phyloP scores from a whole-genome alignment of 2,888 invertebrate species.

The Hydrotaea cyrtoneurina region DNA sequence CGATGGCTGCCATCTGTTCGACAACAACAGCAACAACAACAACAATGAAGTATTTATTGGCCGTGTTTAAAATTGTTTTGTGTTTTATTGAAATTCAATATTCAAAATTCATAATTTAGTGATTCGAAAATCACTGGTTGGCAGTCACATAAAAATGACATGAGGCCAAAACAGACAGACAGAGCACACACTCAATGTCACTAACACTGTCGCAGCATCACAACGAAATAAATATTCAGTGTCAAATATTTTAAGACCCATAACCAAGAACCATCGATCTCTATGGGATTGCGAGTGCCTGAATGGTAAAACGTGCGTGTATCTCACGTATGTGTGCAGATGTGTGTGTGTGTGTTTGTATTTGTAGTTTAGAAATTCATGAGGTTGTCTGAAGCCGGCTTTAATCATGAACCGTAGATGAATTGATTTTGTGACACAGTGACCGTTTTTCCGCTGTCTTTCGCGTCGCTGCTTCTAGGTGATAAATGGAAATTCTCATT shows the following conservation, averaged over 20 bases:
- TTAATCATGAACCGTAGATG: slow-evolving; percentile 16
- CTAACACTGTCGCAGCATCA: neutral
- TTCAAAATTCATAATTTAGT: slow-evolving; percentile 54
- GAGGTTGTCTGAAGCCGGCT: neutral
- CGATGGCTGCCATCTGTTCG: neutral
- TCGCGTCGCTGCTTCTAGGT: neutral
- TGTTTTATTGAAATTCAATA: slow-evolving; percentile 60
- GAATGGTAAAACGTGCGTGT: neutral
- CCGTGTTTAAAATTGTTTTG: neutral
- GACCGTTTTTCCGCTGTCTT: neutral
- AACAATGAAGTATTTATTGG: too few relatives aligned
- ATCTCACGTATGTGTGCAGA: slow-evolving; percentile 6
- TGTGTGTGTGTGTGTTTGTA: slow-evolving; percentile 10
- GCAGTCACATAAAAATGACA: slow-evolving; percentile 32
- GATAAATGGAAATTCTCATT: slow-evolving; percentile 44
- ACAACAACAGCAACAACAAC: neutral
- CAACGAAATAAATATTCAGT: neutral
- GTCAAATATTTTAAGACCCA: slow-evolving; percentile 27
- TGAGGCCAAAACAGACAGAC: slow-evolving; percentile 5
- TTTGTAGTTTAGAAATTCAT: too few relatives aligned
- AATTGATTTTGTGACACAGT: slow-evolving; percentile 22
- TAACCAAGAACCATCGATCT: neutral
- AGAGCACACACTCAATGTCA: neutral
- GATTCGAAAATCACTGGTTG: slow-evolving; percentile 27
- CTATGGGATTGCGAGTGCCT: neutral